A percentile compares a stretch with the other conserved stretches of the same genome.
Conservation (phyloP, 2,888 invertebrate genomes). For the Leucophora obtusa region DNA sequence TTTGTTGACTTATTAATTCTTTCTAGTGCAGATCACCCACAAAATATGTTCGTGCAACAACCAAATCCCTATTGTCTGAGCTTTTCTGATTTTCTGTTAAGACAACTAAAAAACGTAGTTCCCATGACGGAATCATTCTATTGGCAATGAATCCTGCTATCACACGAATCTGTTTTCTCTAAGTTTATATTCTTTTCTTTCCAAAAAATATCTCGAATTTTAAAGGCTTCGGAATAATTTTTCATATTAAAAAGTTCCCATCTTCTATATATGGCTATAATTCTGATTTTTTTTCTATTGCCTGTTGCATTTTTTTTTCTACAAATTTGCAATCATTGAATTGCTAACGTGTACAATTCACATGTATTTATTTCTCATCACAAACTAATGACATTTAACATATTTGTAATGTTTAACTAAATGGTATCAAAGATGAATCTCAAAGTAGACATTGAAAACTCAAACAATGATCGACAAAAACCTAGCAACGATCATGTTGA, state of each 20-base stretch:
- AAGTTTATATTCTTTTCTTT: too few relatives aligned
- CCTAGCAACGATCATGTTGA: constrained; percentile 5
- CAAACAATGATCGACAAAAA: constrained; percentile 35
- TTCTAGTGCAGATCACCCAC: too few relatives aligned
- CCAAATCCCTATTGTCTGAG: too few relatives aligned
- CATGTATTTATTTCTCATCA: constrained; percentile 59
- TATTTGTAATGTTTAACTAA: constrained; percentile 61
- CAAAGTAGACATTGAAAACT: constrained; percentile 1
- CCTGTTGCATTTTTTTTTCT: background rate
- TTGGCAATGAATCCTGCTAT: too few relatives aligned
- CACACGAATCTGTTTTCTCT: too few relatives aligned
- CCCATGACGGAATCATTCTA: too few relatives aligned
- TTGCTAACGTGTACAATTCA: constrained; percentile 39
- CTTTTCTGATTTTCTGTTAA: too few relatives aligned
- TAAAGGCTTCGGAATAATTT: background rate
- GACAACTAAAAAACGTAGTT: too few relatives aligned
- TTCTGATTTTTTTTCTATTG: background rate
- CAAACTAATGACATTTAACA: constrained; percentile 60
- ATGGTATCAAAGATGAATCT: constrained; percentile 57
- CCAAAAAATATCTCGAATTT: too few relatives aligned
- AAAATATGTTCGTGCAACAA: too few relatives aligned
- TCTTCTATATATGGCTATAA: background rate
- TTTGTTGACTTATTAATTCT: too few relatives aligned
- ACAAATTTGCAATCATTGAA: constrained; percentile 60
- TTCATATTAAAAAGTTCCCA: background rate